Evolutionary conservation across 2,113 vertebrate genomes (phyloP).

Genomic region (Elgaria multicarinata): DNA sequence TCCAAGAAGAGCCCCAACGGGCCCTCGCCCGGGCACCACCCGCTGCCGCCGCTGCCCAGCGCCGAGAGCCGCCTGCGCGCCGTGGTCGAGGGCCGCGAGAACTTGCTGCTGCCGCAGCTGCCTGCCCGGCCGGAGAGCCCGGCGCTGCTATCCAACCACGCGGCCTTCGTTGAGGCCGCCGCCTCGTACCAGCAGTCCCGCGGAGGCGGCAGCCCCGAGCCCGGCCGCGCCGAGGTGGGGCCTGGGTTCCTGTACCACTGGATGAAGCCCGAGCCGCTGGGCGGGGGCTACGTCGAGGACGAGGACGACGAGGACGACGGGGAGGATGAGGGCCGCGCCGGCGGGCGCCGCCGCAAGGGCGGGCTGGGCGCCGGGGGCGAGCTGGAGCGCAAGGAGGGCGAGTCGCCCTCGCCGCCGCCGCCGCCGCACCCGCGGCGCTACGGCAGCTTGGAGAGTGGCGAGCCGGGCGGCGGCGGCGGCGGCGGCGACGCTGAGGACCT

Average conservation of each 20-base stretch:
- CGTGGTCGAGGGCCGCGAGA: constrained; percentile 75
- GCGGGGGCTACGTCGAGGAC: constrained; percentile 87
- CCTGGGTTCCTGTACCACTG: constrained; percentile 87
- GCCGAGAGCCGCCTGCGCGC: constrained; percentile 72
- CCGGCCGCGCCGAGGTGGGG: constrained; percentile 79
- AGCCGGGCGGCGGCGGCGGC: constrained; percentile 88
- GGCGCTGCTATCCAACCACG: constrained; percentile 64
- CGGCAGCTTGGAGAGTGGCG: constrained; percentile 75
- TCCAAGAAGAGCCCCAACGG: constrained; percentile 95
- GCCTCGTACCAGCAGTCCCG: constrained; percentile 71
- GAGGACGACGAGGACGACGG: constrained; percentile 77
- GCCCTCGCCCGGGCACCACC: constrained; percentile 74
- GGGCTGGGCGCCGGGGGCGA: background rate
- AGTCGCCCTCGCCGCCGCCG: constrained; percentile 70
- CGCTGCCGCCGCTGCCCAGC: constrained; percentile 75
- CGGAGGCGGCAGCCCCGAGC: constrained; percentile 75
- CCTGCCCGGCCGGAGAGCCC: constrained; percentile 27
- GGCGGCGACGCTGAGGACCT: constrained; percentile 95
- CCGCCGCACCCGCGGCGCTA: constrained; percentile 74
- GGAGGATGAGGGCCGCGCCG: constrained; percentile 48
- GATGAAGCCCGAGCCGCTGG: constrained; percentile 93
- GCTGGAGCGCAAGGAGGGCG: constrained; percentile 51
- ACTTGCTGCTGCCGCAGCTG: constrained; percentile 74
- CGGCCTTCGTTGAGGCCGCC: constrained; percentile 58
- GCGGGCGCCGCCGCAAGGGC: background rate